Evolutionary conservation across 2,797 vertebrate genomes (phyloP).

Genomic region (Chiroxiphia lanceolata): DNA sequence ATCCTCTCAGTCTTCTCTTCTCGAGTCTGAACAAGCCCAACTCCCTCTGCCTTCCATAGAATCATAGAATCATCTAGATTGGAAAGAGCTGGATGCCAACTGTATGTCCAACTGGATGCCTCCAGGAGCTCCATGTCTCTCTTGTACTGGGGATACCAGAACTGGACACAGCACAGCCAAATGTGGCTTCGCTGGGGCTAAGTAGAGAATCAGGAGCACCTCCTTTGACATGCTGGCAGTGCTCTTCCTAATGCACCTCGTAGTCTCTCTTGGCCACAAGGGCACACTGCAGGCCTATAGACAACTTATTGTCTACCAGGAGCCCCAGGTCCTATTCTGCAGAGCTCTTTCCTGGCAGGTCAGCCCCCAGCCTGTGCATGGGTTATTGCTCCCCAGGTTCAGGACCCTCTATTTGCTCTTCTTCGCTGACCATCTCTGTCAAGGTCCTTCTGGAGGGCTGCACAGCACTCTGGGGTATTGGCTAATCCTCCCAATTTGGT

Average conservation of each 20-base stretch:
- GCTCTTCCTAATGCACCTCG: background rate
- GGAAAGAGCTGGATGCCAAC: background rate
- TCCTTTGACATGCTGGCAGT: background rate
- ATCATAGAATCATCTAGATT: background rate
- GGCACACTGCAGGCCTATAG: background rate
- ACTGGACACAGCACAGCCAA: background rate
- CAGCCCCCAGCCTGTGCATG: background rate
- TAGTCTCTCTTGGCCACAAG: accelerated
- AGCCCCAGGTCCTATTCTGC: background rate
- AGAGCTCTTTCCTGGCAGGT: background rate
- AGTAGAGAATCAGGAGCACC: background rate
- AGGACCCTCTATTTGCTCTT: background rate
- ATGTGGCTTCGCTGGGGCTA: background rate
- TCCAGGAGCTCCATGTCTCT: background rate
- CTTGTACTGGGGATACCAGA: background rate
- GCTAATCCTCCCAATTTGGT: background rate
- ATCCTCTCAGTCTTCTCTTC: background rate
- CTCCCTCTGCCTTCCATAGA: background rate
- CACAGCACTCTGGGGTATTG: background rate
- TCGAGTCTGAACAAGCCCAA: background rate
- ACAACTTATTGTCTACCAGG: background rate
- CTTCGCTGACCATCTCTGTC: background rate
- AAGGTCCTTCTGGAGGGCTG: background rate
- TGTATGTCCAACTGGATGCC: background rate
- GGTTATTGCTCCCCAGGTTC: accelerated